Conservation (phyloP, 2,797 vertebrate genomes). For the Peromyscus nudipes region DNA sequence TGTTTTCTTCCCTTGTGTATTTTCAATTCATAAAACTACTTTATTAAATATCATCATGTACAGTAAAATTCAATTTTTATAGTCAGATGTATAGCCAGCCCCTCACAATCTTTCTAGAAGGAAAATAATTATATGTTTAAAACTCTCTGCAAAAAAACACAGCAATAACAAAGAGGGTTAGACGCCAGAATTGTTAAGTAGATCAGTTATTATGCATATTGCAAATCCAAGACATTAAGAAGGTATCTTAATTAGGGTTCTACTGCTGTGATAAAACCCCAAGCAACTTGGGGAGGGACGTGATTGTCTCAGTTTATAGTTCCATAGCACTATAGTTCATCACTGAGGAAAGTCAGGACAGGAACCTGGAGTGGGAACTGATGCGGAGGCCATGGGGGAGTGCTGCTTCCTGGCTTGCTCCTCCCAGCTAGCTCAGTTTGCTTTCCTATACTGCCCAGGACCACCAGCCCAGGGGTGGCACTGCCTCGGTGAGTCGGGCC, state of each 20-base stretch:
- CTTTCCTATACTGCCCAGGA: not conserved
- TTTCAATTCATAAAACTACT: constrained; percentile 62
- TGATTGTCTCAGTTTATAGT: not conserved
- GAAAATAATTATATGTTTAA: constrained; percentile 64
- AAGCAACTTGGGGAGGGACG: not conserved
- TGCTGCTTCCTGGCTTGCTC: not conserved
- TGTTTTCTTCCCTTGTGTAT: constrained; percentile 31
- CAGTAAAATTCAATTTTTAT: constrained; percentile 63
- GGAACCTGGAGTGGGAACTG: not conserved
- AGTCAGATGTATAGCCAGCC: constrained; percentile 18
- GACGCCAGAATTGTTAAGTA: constrained; percentile 33
- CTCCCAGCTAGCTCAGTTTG: not conserved
- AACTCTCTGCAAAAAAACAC: constrained; percentile 37
- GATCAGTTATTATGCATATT: not conserved
- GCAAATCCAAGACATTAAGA: not conserved
- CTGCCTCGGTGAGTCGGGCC: not conserved
- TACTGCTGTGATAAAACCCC: not conserved
- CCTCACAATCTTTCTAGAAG: constrained; percentile 62
- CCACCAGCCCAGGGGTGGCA: not conserved
- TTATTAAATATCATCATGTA: constrained; percentile 52
- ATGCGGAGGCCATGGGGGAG: no score
- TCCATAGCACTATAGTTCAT: not conserved
- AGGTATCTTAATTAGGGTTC: not conserved
- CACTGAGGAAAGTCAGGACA: not conserved
- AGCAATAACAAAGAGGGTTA: constrained; percentile 10